A percentile compares a stretch with the other conserved stretches of the same genome.
Evolutionary conservation across 2,888 invertebrate species (phyloP).

Genomic region (Petrophora chlorosata): DNA sequence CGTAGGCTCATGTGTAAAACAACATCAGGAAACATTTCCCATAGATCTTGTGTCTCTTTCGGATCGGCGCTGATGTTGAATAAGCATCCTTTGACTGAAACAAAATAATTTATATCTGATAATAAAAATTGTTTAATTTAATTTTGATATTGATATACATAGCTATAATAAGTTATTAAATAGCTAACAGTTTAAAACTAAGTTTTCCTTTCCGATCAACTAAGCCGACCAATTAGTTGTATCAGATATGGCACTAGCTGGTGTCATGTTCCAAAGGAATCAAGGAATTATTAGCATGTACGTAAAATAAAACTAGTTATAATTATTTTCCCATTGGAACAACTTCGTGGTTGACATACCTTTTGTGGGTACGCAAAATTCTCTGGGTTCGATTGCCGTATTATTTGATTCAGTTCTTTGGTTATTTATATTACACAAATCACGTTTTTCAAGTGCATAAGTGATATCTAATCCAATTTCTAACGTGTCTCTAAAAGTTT

Average conservation of each 20-base stretch:
- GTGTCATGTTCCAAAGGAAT: too few species aligned
- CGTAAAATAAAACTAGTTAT: too few species aligned
- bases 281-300: too few species aligned
- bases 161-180: too few species aligned
- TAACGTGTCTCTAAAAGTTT: constrained; percentile 50
- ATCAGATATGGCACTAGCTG: too few species aligned
- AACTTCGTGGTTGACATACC: too few species aligned
- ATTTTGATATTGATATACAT: too few species aligned
- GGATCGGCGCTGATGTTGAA: constrained; percentile 56
- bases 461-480: constrained; percentile 41
- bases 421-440: constrained; percentile 18
- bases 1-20: constrained; percentile 47
- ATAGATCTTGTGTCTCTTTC: constrained; percentile 51
- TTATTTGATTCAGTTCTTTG: constrained; percentile 6
- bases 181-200: too few species aligned
- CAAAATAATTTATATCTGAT: neutral
- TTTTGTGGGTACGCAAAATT: constrained; percentile 51
- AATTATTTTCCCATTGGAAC: too few species aligned
- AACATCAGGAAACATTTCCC: constrained; percentile 47
- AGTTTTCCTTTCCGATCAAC: too few species aligned
- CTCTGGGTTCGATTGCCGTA: constrained; percentile 4
- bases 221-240: too few species aligned
- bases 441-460: constrained; percentile 39
- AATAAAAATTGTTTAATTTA: too few species aligned
- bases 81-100: constrained; percentile 56